Conservation (phyloP, 2,888 invertebrate genomes). For the Tenthredo notha region DNA sequence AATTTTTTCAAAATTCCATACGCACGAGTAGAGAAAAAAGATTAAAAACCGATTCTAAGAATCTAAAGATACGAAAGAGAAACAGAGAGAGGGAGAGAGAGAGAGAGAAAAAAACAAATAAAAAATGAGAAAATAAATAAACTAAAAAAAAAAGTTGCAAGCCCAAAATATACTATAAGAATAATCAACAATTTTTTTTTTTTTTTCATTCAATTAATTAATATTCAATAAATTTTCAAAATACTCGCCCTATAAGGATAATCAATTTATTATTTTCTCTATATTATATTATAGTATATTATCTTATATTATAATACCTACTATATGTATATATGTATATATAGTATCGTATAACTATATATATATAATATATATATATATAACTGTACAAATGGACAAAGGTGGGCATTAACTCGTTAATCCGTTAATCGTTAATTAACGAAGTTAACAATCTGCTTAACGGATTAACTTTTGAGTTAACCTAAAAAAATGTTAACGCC, state of each 20-base stretch:
- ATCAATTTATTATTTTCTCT: constrained; percentile 59
- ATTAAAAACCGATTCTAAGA: neutral
- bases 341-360: constrained; percentile 63
- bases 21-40: constrained; percentile 5
- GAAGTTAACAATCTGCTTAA: too few species aligned
- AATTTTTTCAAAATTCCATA: constrained; percentile 58
- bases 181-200: constrained; percentile 56
- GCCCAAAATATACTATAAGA: too few species aligned
- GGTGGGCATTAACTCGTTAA: too few species aligned
- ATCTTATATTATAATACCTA: constrained; percentile 45
- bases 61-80: constrained; percentile 44
- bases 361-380: constrained; percentile 69
- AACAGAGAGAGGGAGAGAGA: neutral
- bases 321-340: constrained; percentile 63
- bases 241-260: constrained; percentile 57
- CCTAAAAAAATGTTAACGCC: too few species aligned
- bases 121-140: neutral
- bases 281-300: constrained; percentile 59
- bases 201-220: constrained; percentile 52
- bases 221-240: constrained; percentile 65
- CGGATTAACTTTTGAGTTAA: too few species aligned
- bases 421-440: too few species aligned
- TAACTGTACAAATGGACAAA: constrained; percentile 75
- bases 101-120: neutral
- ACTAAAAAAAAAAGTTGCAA: neutral